These are phyloP conservation scores for Esperia sulphurella DNA, from an alignment of 2,888 invertebrate genomes.

Conservation along the genomic window DNA sequence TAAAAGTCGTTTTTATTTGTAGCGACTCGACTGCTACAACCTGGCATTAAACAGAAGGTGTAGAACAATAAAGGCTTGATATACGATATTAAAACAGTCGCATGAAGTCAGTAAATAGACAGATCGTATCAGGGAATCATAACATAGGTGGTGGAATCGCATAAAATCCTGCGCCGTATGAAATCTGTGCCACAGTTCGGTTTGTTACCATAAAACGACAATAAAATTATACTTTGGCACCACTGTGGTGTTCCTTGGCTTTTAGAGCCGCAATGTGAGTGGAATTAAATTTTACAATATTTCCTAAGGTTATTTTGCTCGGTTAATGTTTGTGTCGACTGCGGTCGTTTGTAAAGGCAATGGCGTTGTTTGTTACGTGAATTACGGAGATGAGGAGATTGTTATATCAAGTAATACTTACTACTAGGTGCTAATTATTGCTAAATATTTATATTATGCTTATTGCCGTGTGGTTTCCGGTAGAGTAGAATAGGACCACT, in stretches of 20 bases:
- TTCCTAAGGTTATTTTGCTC: neutral
- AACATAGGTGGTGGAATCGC: neutral
- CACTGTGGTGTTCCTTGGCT: conserved; percentile 1
- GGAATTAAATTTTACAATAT: conserved; percentile 6
- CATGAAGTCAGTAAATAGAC: too few species aligned
- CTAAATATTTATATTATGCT: too few species aligned
- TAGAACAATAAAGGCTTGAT: too few species aligned
- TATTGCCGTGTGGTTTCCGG: too few species aligned
- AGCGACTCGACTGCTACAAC: too few species aligned
- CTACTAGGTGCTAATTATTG: too few species aligned
- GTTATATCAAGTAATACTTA: too few species aligned
- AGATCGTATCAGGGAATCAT: neutral
- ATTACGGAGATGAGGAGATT: neutral
- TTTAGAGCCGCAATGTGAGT: conserved; percentile 3
- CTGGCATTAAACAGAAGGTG: too few species aligned
- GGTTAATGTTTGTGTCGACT: neutral
- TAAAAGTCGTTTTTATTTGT: too few species aligned
- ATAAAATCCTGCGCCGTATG: conserved; percentile 1
- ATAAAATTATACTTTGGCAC: conserved; percentile 17
- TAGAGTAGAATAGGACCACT: too few species aligned
- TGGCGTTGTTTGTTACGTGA: too few species aligned
- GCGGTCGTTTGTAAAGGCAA: neutral
- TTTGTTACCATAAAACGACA: conserved; percentile 12
- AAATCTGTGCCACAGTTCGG: conserved; percentile 1
- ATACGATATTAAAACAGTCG: too few species aligned